These are phyloP conservation scores for Orientallactaga bullata DNA, from an alignment of 2,113 vertebrate species.

Conservation along the genomic window DNA sequence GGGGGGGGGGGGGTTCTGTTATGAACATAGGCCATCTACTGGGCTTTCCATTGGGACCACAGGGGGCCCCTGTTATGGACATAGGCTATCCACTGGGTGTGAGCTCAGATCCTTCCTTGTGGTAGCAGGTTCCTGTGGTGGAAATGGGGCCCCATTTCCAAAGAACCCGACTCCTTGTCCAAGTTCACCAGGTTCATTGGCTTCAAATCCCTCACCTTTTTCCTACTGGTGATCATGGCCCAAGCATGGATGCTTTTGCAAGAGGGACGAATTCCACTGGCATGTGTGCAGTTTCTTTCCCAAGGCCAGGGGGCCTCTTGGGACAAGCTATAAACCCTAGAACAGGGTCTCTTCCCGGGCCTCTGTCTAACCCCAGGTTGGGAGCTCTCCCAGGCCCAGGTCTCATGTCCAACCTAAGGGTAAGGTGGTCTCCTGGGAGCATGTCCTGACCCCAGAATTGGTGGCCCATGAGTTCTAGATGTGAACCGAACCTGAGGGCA, in stretches of 20 bases:
- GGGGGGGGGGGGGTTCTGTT: no score
- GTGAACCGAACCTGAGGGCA: slow-evolving; percentile 60
- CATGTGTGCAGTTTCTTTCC: slow-evolving; percentile 64
- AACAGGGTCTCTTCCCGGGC: slow-evolving; percentile 55
- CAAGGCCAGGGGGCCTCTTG: slow-evolving; percentile 61
- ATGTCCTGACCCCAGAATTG: slow-evolving; percentile 66
- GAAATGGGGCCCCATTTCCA: slow-evolving; percentile 66
- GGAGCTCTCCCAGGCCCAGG: slow-evolving; percentile 65
- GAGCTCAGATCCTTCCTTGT: slow-evolving; percentile 39
- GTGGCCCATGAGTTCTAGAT: slow-evolving; percentile 53
- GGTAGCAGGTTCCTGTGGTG: not conserved
- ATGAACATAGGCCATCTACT: no score
- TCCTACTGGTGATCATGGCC: slow-evolving; percentile 67
- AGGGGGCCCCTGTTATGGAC: slow-evolving; percentile 68
- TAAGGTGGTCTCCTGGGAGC: slow-evolving; percentile 47
- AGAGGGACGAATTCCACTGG: slow-evolving; percentile 76
- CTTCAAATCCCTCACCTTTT: slow-evolving; percentile 76
- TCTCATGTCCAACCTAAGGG: not conserved
- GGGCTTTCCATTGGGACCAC: slow-evolving; percentile 66
- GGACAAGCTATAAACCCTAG: slow-evolving; percentile 66
- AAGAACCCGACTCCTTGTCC: slow-evolving; percentile 60
- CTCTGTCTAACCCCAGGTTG: slow-evolving; percentile 59
- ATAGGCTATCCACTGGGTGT: slow-evolving; percentile 60
- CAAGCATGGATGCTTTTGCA: slow-evolving; percentile 70
- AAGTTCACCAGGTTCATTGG: slow-evolving; percentile 52